These are phyloP conservation scores for Phalloptychus januarius DNA, from an alignment of 2,797 vertebrate species.

Conservation along the genomic window DNA sequence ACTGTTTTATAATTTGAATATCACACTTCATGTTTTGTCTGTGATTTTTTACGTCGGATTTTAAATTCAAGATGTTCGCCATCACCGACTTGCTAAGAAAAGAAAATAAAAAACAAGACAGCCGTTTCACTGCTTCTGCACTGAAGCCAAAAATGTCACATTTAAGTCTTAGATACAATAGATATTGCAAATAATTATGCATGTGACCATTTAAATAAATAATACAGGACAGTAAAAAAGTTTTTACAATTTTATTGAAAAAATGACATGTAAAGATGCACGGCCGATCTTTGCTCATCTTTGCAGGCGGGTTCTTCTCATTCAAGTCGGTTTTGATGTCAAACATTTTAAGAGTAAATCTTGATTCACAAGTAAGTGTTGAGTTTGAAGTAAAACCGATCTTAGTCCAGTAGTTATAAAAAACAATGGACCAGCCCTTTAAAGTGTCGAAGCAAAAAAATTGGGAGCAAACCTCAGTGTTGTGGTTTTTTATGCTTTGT, in stretches of 20 bases:
- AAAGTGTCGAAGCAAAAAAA: not conserved
- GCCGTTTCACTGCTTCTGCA: not conserved
- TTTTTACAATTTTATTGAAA: not conserved
- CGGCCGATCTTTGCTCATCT: too few species aligned
- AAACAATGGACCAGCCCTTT: not conserved
- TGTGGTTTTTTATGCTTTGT: conserved; percentile 3
- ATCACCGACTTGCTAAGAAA: not conserved
- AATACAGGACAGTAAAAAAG: not conserved
- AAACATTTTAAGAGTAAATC: not conserved
- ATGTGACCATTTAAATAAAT: not conserved
- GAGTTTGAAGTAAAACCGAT: not conserved
- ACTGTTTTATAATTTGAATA: not conserved
- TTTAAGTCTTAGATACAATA: too few species aligned
- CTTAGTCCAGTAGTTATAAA: not conserved
- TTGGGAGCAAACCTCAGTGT: not conserved
- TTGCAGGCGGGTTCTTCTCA: not conserved
- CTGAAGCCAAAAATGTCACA: not conserved
- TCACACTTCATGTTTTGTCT: not conserved
- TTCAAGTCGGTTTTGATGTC: not conserved
- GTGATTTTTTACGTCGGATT: not conserved
- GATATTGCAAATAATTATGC: not conserved
- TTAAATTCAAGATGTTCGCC: not conserved
- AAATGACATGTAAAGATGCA: too few species aligned
- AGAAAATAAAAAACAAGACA: not conserved
- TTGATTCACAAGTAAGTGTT: not conserved